Conservation (phyloP, 2,888 invertebrate species). For the Drosophila putrida region DNA sequence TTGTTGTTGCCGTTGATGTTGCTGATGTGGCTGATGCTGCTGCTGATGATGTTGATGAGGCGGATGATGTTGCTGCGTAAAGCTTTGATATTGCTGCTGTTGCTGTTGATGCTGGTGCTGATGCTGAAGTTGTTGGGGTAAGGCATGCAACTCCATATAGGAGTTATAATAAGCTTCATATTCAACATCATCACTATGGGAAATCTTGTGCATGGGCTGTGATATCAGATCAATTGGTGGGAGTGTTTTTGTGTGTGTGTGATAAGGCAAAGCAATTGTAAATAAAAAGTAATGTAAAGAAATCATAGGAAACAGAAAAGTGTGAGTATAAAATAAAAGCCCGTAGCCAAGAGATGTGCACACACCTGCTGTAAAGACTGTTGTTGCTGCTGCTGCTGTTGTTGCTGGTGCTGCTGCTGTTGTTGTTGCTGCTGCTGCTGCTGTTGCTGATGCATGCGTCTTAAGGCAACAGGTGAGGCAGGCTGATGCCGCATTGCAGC, state of each 20-base stretch:
- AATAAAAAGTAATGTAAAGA: constrained; percentile 58
- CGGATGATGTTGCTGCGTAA: constrained; percentile 44
- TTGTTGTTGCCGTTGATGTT: constrained; percentile 32
- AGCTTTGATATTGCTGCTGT: constrained; percentile 45
- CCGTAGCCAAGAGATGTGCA: constrained; percentile 61
- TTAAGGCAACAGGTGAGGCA: constrained; percentile 92
- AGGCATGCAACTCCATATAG: constrained; percentile 77
- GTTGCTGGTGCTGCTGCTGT: constrained; percentile 45
- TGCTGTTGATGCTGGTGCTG: constrained; percentile 38
- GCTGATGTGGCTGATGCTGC: constrained; percentile 40
- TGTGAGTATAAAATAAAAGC: constrained; percentile 21
- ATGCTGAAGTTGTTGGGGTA: constrained; percentile 54
- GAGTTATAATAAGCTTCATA: constrained; percentile 78
- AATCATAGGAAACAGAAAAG: constrained; percentile 56
- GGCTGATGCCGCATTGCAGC: constrained; percentile 95
- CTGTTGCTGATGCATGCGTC: constrained; percentile 86
- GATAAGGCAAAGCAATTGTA: constrained; percentile 49
- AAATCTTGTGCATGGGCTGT: constrained; percentile 66
- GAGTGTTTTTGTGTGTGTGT: constrained; percentile 38
- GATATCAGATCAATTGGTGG: constrained; percentile 38
- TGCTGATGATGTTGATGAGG: constrained; percentile 47
- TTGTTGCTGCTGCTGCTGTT: constrained; percentile 55
- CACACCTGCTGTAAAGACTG: constrained; percentile 83
- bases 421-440: constrained; percentile 59
- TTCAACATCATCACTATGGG: constrained; percentile 67